Conservation (phyloP, 2,888 invertebrate species). For the Eremobia ochroleuca region DNA sequence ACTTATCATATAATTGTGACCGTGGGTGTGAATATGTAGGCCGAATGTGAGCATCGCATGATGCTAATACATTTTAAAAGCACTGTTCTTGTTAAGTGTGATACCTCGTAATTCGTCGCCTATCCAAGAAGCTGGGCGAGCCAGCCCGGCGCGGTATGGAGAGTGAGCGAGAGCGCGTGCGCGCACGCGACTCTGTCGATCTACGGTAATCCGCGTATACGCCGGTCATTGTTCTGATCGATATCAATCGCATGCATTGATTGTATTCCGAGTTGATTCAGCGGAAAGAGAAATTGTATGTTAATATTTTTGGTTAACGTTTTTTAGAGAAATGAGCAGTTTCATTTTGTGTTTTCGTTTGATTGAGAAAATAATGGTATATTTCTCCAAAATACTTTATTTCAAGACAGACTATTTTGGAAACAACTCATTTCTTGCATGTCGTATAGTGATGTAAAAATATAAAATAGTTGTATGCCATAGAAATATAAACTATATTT, state of each 20-base stretch:
- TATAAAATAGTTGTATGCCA: not conserved
- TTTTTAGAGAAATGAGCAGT: constrained; percentile 34
- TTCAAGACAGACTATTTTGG: not conserved
- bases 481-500: not conserved
- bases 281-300: constrained; percentile 65
- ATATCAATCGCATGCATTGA: constrained; percentile 68
- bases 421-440: constrained; percentile 49
- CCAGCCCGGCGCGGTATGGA: constrained; percentile 98
- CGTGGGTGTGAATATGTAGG: not conserved
- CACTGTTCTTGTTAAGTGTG: constrained; percentile 41
- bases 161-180: constrained; percentile 92
- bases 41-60: constrained; percentile 18
- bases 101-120: constrained; percentile 98
- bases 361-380: too few relatives aligned
- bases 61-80: constrained; percentile 29
- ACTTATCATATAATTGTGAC: constrained; percentile 21
- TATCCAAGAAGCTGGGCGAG: constrained; percentile 98
- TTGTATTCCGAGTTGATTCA: constrained; percentile 63
- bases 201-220: constrained; percentile 90
- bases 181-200: constrained; percentile 79
- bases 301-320: constrained; percentile 57
- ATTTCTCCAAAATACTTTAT: not conserved
- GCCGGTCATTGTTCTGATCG: constrained; percentile 89
- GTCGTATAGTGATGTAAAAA: constrained; percentile 10
- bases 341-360: constrained; percentile 11